Evolutionary conservation across 2,888 invertebrate genomes (phyloP).

Genomic region (Meandrusa payeni): DNA sequence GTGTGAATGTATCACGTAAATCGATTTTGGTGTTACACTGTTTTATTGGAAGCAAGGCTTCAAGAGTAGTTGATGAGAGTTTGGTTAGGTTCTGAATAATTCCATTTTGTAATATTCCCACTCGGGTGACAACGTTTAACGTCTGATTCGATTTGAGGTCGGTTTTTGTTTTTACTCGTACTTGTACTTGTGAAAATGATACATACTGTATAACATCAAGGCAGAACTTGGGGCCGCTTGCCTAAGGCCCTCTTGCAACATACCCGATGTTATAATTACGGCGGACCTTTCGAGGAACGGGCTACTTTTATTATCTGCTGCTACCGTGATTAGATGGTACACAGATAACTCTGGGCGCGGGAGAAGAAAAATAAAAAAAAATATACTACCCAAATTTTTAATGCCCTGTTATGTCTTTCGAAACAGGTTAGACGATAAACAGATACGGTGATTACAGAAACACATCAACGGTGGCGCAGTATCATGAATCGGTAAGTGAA

Average conservation of each 20-base stretch:
- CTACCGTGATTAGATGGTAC: constrained; percentile 73
- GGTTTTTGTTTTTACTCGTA: neutral
- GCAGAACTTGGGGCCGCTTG: constrained; percentile 27
- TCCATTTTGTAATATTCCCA: no score
- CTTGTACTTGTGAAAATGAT: neutral
- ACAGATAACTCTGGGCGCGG: constrained; percentile 49
- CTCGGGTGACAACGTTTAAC: no score
- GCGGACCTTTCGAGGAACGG: constrained; percentile 53
- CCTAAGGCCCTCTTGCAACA: constrained; percentile 45
- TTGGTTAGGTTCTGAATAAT: no score
- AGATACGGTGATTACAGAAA: no score
- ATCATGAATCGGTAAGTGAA: no score
- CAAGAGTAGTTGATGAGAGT: no score
- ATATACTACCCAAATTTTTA: constrained; percentile 19
- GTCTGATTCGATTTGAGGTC: no score
- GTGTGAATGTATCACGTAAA: no score
- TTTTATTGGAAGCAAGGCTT: no score
- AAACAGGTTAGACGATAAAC: constrained; percentile 3
- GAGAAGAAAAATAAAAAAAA: constrained; percentile 31
- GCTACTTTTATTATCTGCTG: constrained; percentile 49
- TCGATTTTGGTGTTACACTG: no score
- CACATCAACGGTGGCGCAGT: no score
- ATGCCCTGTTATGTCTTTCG: constrained; percentile 20
- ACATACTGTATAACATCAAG: constrained; percentile 20
- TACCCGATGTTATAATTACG: constrained; percentile 55